Base-by-base conservation (phyloP, 2,888 invertebrate genomes). In the Nematopogon swammerdamellus region DNA sequence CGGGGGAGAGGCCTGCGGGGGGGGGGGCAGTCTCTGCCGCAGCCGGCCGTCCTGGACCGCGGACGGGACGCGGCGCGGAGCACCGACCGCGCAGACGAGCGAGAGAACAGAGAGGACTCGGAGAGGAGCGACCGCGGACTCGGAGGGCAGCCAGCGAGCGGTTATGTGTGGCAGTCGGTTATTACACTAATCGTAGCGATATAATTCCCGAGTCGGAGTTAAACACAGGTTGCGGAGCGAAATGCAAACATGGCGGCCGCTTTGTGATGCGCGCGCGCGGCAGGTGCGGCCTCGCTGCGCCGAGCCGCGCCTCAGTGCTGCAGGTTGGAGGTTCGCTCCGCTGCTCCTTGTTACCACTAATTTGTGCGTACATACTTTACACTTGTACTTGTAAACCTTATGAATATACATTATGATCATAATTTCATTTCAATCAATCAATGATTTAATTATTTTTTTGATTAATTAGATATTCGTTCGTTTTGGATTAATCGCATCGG, bases 111-210 rank as follows among this genome's bases (percentile, higher is more conserved):
- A 25, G 25, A 6, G 25, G 4, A 8, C 25, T n/a, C n/a, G n/a
- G 25, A 25, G 25, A 25, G 25, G 25, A 25, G 25, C 8, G 8
- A 25, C n/a, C n/a, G n/a, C n/a, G n/a, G n/a, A n/a, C n/a, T n/a
- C n/a, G 25, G 25, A 25, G 25, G 8, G 25, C 25, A n/a, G n/a
- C n/a, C n/a, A n/a, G 25, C 5, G 25, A 36, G 36, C 14, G 36
- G 11, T 36, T 36, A 36, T 36, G 14, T 36, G 64, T 67, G 61
- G 69, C 72, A 75, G 75, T 76, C 77, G 75, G 80, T 79, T 77
- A 79, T 80, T 80, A 80, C 76, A 70, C 79, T 80, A 80, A 80
- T 80, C 77, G 77, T 69, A 65, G 68, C 72, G 74, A 79, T 79
- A 80, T 80, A 77, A 80, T 80, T 79, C 76, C 72, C 68, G 65